phyloP scores from a whole-genome alignment of 2,888 invertebrate species.

The Dasysyrphus albostriatus region DNA sequence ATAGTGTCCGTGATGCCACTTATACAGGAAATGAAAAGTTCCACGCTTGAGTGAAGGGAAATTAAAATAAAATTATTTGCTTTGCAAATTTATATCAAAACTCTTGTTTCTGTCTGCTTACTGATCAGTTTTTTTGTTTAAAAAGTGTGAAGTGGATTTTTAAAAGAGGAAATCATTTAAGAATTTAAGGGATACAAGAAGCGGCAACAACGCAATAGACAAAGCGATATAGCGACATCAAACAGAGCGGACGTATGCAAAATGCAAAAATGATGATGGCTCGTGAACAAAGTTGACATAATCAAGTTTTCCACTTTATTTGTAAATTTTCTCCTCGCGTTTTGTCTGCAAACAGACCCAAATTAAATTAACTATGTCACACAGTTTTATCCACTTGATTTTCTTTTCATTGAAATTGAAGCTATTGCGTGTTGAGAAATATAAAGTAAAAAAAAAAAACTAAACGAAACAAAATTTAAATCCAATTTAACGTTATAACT shows the following conservation, averaged over 20 bases:
- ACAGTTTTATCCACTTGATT: constrained; percentile 5
- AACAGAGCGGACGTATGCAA: constrained; percentile 20
- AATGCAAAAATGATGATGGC: constrained; percentile 43
- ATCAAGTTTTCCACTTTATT: constrained; percentile 56
- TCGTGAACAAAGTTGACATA: constrained; percentile 55
- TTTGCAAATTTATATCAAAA: not conserved
- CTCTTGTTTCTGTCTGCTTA: not conserved
- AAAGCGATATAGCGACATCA: not conserved
- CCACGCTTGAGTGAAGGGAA: not conserved
- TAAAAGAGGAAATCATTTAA: not conserved
- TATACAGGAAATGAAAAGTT: constrained; percentile 46
- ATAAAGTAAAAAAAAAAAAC: not conserved
- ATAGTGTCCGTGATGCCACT: constrained; percentile 30
- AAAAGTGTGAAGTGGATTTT: not conserved
- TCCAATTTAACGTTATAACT: constrained; percentile 47
- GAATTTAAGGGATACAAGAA: not conserved
- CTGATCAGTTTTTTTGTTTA: too few relatives aligned
- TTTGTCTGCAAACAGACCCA: constrained; percentile 28
- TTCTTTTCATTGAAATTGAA: not conserved
- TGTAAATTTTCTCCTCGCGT: not conserved
- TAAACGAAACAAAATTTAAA: constrained; percentile 45
- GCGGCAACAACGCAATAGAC: too few relatives aligned
- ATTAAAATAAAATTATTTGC: constrained; percentile 1
- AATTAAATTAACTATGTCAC: constrained; percentile 37
- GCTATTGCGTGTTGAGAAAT: not conserved